Evolutionary conservation across 2,797 vertebrate species (phyloP).

Genomic region (Cyclura pinguis): DNA sequence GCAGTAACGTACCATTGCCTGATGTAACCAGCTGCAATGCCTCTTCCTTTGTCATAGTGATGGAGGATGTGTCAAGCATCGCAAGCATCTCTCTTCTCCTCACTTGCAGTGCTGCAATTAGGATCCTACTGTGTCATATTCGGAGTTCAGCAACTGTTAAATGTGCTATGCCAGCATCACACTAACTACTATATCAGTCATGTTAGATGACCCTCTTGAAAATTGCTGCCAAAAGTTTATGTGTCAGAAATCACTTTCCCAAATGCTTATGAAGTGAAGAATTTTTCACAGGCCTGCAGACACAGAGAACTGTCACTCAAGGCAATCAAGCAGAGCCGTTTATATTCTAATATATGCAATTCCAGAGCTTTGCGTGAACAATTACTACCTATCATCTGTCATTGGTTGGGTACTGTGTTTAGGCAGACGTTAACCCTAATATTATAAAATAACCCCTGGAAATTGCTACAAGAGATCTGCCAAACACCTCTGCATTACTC

Average conservation of each 20-base stretch:
- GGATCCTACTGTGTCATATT: slow-evolving; percentile 72
- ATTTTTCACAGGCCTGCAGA: slow-evolving; percentile 77
- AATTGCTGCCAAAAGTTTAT: slow-evolving; percentile 82
- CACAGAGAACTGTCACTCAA: slow-evolving; percentile 77
- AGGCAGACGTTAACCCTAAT: slow-evolving; percentile 69
- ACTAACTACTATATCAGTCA: slow-evolving; percentile 80
- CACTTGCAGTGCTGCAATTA: slow-evolving; percentile 68
- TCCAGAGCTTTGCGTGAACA: slow-evolving; percentile 72
- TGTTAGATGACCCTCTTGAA: slow-evolving; percentile 78
- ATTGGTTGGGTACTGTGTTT: slow-evolving; percentile 62
- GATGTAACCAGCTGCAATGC: slow-evolving; percentile 59
- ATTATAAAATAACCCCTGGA: slow-evolving; percentile 52
- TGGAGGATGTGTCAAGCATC: slow-evolving; percentile 67
- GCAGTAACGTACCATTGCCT: slow-evolving; percentile 42
- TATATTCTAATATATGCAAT: slow-evolving; percentile 59
- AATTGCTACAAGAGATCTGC: slow-evolving; percentile 53
- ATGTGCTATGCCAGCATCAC: slow-evolving; percentile 62
- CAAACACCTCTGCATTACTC: slow-evolving; percentile 37
- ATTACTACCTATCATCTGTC: slow-evolving; percentile 70
- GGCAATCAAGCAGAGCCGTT: slow-evolving; percentile 65
- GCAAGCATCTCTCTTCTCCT: slow-evolving; percentile 60
- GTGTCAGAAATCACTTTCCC: slow-evolving; percentile 77
- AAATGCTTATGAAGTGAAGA: slow-evolving; percentile 77
- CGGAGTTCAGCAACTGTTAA: slow-evolving; percentile 71
- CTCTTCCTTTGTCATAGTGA: slow-evolving; percentile 60